phyloP scores from a whole-genome alignment of 2,797 vertebrate genomes.

The Heteromormyrus szaboi region DNA sequence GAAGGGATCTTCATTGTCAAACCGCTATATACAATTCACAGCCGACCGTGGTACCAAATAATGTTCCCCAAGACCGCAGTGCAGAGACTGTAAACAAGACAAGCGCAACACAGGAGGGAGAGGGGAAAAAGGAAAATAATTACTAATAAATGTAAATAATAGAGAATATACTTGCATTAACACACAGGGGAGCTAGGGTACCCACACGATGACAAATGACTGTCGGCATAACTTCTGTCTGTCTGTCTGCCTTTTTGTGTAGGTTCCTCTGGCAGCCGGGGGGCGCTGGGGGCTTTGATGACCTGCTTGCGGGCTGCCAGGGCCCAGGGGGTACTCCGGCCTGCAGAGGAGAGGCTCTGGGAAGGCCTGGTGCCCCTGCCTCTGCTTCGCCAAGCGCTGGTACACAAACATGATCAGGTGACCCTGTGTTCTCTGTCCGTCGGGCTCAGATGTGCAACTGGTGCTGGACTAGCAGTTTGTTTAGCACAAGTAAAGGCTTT shows the following conservation, averaged over 20 bases:
- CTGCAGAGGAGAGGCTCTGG: slow-evolving; percentile 62
- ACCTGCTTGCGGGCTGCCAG: slow-evolving; percentile 83
- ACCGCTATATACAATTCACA: background rate
- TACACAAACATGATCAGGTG: slow-evolving; percentile 91
- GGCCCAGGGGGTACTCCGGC: slow-evolving; percentile 74
- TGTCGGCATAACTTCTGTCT: background rate
- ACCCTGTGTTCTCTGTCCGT: slow-evolving; percentile 14
- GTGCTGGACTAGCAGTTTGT: background rate
- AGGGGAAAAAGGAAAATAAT: background rate
- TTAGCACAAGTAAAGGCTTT: background rate
- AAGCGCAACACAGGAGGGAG: background rate
- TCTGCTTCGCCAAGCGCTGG: slow-evolving; percentile 72
- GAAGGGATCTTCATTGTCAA: background rate
- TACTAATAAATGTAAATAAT: background rate
- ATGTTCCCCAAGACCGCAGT: background rate
- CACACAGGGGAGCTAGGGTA: background rate
- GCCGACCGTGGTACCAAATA: background rate
- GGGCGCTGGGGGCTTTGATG: slow-evolving; percentile 83
- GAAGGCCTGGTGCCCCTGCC: slow-evolving; percentile 67
- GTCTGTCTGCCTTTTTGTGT: background rate
- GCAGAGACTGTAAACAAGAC: background rate
- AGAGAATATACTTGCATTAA: background rate
- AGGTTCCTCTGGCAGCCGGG: slow-evolving; percentile 63
- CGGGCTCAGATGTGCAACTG: background rate
- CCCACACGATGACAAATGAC: background rate